A percentile compares a stretch with the other conserved stretches of the same genome.
phyloP scores from a whole-genome alignment of 1,140 invertebrate genomes.

The Lepidurus arcticus region DNA sequence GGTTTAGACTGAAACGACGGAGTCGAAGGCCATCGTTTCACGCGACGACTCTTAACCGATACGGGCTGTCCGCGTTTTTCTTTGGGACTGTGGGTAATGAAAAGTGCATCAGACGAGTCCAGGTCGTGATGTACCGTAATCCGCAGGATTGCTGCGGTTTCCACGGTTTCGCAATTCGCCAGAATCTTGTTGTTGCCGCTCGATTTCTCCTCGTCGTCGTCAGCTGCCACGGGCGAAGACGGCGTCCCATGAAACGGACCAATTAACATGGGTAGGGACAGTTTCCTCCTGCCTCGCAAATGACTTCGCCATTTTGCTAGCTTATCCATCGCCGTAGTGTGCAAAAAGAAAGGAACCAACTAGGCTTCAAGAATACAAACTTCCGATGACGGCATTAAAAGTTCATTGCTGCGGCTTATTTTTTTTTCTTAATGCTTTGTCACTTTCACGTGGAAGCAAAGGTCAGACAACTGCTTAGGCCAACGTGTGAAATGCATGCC shows the following conservation, averaged over 20 bases:
- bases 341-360: not conserved
- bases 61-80: conserved; percentile 9
- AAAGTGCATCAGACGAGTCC: not conserved
- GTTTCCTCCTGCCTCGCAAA: conserved; percentile 28
- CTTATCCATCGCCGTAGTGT: not conserved
- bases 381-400: no score
- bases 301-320: conserved; percentile 25
- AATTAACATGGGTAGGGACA: conserved; percentile 33
- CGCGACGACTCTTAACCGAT: conserved; percentile 26
- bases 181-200: not conserved
- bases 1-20: conserved; percentile 28
- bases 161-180: conserved; percentile 22
- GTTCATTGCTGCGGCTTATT: no score
- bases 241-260: conserved; percentile 32
- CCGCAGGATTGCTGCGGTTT: not conserved
- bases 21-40: conserved; percentile 32
- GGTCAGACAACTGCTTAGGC: not conserved
- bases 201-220: conserved; percentile 25
- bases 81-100: not conserved
- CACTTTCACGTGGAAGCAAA: conserved; percentile 12
- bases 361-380: not conserved
- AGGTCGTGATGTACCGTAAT: not conserved
- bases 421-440: not conserved
- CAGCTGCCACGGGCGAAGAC: not conserved
- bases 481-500: conserved; percentile 2